phyloP scores from a whole-genome alignment of 2,888 invertebrate genomes.

The Ferrisia virgata region DNA sequence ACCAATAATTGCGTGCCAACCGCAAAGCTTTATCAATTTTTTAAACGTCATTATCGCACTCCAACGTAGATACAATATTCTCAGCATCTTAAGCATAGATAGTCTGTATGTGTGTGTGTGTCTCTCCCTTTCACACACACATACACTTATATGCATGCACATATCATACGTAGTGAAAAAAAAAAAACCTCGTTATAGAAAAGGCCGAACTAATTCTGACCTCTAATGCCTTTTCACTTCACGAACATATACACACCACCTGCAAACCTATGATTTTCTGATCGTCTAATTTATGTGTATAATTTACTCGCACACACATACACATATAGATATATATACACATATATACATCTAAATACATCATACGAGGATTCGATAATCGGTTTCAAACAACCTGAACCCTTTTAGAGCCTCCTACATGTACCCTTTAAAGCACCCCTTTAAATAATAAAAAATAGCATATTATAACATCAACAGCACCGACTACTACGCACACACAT shows the following conservation, averaged over 20 bases:
- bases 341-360: background rate
- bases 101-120: too few relatives aligned
- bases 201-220: background rate
- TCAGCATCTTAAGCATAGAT: background rate
- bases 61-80: background rate
- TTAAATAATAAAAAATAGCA: too few relatives aligned
- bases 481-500: background rate
- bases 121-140: background rate
- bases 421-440: background rate
- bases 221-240: background rate
- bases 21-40: conserved; percentile 13
- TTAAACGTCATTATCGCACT: conserved; percentile 17
- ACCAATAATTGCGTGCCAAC: conserved; percentile 29
- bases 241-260: background rate
- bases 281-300: background rate
- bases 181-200: background rate
- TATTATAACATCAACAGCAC: too few relatives aligned
- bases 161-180: too few relatives aligned
- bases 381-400: conserved; percentile 3
- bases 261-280: conserved; percentile 7
- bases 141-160: background rate
- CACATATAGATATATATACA: background rate
- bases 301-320: too few relatives aligned
- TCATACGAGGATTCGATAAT: background rate
- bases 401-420: conserved; percentile 13